These are phyloP conservation scores for Babyrousa celebensis DNA, from an alignment of 2,797 vertebrate genomes.

Conservation along the genomic window DNA sequence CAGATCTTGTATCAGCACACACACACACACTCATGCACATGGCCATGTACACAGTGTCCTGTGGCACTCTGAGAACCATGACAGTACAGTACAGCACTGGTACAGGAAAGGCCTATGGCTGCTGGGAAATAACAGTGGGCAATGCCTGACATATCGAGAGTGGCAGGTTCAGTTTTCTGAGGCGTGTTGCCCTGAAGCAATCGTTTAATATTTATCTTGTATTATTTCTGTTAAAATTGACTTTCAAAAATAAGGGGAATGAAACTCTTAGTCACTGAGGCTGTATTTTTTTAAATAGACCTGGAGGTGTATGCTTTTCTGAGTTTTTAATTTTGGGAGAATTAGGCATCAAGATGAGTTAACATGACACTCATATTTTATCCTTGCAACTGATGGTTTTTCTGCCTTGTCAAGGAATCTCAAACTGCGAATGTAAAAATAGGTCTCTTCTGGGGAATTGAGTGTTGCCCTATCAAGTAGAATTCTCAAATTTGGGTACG, in stretches of 20 bases:
- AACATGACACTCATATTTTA: neutral
- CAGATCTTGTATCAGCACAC: neutral
- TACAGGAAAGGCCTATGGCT: neutral
- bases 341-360: slow-evolving; percentile 59
- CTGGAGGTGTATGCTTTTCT: neutral
- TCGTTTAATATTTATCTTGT: slow-evolving; percentile 77
- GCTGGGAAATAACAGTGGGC: neutral
- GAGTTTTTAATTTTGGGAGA: slow-evolving; percentile 73
- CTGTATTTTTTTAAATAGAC: slow-evolving; percentile 65
- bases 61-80: neutral
- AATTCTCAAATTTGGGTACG: neutral
- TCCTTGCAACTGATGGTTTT: neutral
- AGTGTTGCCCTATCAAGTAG: neutral
- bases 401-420: neutral
- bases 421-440: neutral
- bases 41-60: neutral
- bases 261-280: slow-evolving; percentile 36
- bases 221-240: slow-evolving; percentile 61
- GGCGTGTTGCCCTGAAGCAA: slow-evolving; percentile 41
- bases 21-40: fast-evolving
- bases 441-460: neutral
- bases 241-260: slow-evolving; percentile 54
- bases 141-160: neutral
- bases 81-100: neutral
- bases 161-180: slow-evolving; percentile 82